Percentiles rank a stretch among this genome's conserved stretches.
phyloP scores from a whole-genome alignment of 2,797 vertebrate genomes.

The Rhabdomys pumilio region DNA sequence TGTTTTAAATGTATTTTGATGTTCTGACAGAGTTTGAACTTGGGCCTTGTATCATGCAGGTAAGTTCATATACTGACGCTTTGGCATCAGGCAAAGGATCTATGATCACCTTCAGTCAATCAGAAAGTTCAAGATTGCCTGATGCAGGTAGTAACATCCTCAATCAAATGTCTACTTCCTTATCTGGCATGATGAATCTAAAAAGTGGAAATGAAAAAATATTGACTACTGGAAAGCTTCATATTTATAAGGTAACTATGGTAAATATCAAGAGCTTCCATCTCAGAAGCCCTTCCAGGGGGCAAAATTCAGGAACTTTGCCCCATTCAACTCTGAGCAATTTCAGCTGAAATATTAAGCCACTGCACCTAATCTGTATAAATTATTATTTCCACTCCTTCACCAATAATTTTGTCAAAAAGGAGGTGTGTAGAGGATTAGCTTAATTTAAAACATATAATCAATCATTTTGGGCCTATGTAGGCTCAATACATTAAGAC shows the following conservation, averaged over 20 bases:
- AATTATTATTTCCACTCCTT: neutral
- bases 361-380: neutral
- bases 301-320: neutral
- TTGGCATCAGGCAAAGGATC: neutral
- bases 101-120: neutral
- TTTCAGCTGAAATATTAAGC: neutral
- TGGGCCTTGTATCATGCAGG: neutral
- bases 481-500: neutral
- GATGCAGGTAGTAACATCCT: slow-evolving; percentile 10
- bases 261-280: neutral
- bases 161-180: neutral
- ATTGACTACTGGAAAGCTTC: neutral
- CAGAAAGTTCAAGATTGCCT: neutral
- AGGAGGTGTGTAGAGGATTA: neutral
- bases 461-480: neutral
- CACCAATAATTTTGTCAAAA: neutral
- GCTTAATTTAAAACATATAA: neutral
- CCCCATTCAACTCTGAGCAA: neutral
- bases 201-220: slow-evolving; percentile 9
- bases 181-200: neutral
- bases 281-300: neutral
- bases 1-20: neutral
- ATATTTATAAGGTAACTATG: neutral
- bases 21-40: neutral
- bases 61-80: neutral